Base-by-base conservation (phyloP, 2,113 vertebrate genomes). In the Oncorhynchus clarkii region DNA sequence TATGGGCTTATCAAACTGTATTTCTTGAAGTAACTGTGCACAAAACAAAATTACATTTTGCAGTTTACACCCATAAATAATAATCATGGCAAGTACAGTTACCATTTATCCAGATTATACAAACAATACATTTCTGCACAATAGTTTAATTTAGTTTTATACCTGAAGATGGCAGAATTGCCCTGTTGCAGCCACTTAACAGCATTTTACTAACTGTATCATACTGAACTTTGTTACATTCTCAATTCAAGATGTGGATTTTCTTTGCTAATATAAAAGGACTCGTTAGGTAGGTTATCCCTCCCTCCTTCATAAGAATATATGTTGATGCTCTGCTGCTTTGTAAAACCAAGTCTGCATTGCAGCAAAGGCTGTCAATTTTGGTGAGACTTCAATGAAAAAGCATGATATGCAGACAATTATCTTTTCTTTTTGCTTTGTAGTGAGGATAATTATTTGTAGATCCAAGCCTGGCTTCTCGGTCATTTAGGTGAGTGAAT, bases 111-210 rank as follows among this genome's bases (percentile, higher is more conserved):
- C 39, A 39, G 39, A 39, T 39, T 39, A 39, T 39, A 39, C 39
- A 39, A 39, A 39, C 8, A 39, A 39, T 39, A 9, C 2, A 39
- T 39, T 39, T 39, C 39, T 39, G 39, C 39, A 39, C 9, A 45
- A 45, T 11, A 45, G 39, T 45, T 81, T 66, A 86, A 24, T 88
- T 76, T 5, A 0, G 0, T 49, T 76, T 57, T 18, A 3, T 3
- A 14, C 39, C 88, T 87, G 87, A 68, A 75, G 90, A 89, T 87
- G 88, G 88, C 90, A 89, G 79, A 81, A 80, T 83, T 86, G 87
- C 65, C 75, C 77, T 82, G 73, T 80, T 76, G 69, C 70, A 71
- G 11, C 6, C 70, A 31, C 27, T 29, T 67, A n/a, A 59, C 16
- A 67, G 39, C 20, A 51, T 12, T 51, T n/a, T 31, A 12, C 18